Conservation (phyloP, 2,113 vertebrate genomes). For the Chlorocebus sabaeus region DNA sequence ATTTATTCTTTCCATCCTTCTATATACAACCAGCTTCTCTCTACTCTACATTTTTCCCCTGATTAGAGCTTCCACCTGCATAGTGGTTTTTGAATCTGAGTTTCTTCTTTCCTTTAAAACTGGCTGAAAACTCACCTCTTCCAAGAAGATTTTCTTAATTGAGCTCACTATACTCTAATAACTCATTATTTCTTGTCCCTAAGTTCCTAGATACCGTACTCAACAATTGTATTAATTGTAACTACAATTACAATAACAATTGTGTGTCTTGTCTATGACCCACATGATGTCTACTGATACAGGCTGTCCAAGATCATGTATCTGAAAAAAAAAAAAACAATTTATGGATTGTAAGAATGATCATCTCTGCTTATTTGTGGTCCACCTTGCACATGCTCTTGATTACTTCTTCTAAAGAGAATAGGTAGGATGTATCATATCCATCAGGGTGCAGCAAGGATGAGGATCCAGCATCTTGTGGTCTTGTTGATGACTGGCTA, state of each 20-base stretch:
- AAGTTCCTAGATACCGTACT: neutral
- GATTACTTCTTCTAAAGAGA: neutral
- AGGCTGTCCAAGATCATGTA: neutral
- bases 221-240: neutral
- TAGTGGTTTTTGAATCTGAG: neutral
- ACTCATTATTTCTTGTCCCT: neutral
- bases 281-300: neutral
- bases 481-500: neutral
- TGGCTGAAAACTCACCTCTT: neutral
- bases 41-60: neutral
- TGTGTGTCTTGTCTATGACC: neutral
- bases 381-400: neutral
- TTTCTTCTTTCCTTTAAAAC: neutral
- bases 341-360: neutral
- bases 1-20: neutral
- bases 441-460: neutral
- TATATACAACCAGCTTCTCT: neutral
- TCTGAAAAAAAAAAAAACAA: no score
- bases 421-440: neutral
- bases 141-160: neutral
- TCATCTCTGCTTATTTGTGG: neutral
- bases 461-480: neutral
- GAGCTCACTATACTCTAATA: neutral
- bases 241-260: neutral
- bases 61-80: neutral